Evolutionary conservation across 1,140 invertebrate species (phyloP).

Genomic region (Portunus trituberculatus): DNA sequence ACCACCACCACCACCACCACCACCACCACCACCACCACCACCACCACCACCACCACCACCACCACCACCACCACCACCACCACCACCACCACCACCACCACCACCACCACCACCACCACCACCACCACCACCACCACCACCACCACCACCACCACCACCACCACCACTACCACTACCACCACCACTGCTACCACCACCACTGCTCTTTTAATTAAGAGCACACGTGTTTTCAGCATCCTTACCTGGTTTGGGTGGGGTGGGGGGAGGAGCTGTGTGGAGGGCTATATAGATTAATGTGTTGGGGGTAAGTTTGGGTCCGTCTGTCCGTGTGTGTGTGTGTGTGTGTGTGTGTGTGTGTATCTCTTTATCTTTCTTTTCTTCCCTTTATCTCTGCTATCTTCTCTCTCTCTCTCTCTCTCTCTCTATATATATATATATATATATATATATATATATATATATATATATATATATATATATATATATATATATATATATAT

Average conservation of each 20-base stretch:
- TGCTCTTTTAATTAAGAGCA: neutral
- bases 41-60: constrained; percentile 2
- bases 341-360: neutral
- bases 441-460: too few relatives aligned
- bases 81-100: neutral
- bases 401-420: constrained; percentile 42
- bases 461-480: too few relatives aligned
- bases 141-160: constrained; percentile 3
- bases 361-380: constrained; percentile 19
- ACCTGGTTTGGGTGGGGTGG: neutral
- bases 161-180: constrained; percentile 21
- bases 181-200: neutral
- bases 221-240: neutral
- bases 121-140: neutral
- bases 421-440: neutral
- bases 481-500: too few relatives aligned
- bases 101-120: too few relatives aligned
- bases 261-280: too few relatives aligned
- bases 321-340: neutral
- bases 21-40: neutral
- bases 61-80: neutral
- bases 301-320: neutral
- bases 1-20: too few relatives aligned
- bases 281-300: too few relatives aligned
- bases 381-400: constrained; percentile 28